phyloP scores from a whole-genome alignment of 2,113 vertebrate genomes.

The Alces alces region DNA sequence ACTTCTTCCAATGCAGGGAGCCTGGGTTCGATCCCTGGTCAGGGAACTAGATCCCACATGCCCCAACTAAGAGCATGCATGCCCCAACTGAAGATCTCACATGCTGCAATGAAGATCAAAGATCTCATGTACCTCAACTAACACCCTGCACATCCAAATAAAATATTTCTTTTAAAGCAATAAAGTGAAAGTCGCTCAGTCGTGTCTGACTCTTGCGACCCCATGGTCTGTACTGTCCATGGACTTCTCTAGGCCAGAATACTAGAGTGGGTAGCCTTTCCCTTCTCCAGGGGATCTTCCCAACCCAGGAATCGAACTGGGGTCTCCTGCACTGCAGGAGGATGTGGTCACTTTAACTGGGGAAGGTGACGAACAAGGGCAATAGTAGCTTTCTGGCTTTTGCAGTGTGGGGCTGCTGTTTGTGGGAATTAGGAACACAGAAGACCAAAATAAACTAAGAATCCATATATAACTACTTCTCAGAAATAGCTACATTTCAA shows the following conservation, averaged over 20 bases:
- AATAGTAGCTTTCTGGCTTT: neutral
- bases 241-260: neutral
- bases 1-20: neutral
- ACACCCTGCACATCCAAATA: neutral
- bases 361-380: neutral
- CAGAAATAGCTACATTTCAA: neutral
- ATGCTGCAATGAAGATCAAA: neutral
- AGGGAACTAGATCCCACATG: neutral
- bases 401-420: neutral
- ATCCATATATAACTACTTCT: neutral
- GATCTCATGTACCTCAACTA: neutral
- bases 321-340: neutral
- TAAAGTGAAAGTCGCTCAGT: neutral
- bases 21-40: neutral
- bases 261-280: too few relatives aligned
- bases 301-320: neutral
- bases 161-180: neutral
- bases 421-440: neutral
- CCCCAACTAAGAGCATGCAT: neutral
- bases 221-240: neutral
- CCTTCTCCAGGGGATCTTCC: neutral
- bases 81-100: neutral
- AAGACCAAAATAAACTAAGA: neutral
- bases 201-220: rapidly evolving
- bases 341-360: neutral